Conservation (phyloP, 30 jellyfish, hydroid and myxozoan species). For the Hydractinia symbiolongicarpus region DNA sequence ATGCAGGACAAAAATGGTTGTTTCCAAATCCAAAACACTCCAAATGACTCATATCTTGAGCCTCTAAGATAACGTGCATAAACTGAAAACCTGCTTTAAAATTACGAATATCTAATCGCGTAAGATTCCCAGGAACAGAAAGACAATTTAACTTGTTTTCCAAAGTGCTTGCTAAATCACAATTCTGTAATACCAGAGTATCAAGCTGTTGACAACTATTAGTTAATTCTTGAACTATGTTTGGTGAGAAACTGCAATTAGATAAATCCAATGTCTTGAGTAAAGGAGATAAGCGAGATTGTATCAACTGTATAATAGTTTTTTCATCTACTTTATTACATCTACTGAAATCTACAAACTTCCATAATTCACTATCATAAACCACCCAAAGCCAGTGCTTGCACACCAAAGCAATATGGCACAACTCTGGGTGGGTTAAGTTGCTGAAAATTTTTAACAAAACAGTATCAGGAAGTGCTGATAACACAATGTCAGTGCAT, state of each 20-base stretch:
- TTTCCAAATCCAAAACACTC: constrained; percentile 59
- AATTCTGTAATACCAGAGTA: constrained; percentile 28
- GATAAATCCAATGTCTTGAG: constrained; percentile 37
- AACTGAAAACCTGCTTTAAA: constrained; percentile 38
- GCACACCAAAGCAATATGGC: constrained; percentile 55
- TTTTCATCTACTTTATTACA: constrained; percentile 24
- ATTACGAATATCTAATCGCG: constrained; percentile 40
- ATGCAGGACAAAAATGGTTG: constrained; percentile 29
- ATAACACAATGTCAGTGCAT: not conserved
- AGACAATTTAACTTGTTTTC: not conserved
- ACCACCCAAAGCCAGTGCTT: constrained; percentile 53
- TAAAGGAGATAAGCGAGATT: constrained; percentile 46
- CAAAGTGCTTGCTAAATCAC: not conserved
- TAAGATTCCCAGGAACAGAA: constrained; percentile 33
- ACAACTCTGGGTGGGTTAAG: constrained; percentile 39
- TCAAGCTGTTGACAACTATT: constrained; percentile 38
- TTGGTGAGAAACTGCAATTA: constrained; percentile 28
- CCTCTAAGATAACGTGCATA: constrained; percentile 33
- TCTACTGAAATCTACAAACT: constrained; percentile 32
- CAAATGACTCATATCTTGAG: constrained; percentile 27
- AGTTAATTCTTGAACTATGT: constrained; percentile 28
- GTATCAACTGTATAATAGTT: constrained; percentile 24
- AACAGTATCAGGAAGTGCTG: constrained; percentile 42
- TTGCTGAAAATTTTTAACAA: constrained; percentile 38
- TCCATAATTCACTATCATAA: constrained; percentile 53